Base-by-base conservation (phyloP, 2,888 invertebrate species). In the Orthosia gracilis region DNA sequence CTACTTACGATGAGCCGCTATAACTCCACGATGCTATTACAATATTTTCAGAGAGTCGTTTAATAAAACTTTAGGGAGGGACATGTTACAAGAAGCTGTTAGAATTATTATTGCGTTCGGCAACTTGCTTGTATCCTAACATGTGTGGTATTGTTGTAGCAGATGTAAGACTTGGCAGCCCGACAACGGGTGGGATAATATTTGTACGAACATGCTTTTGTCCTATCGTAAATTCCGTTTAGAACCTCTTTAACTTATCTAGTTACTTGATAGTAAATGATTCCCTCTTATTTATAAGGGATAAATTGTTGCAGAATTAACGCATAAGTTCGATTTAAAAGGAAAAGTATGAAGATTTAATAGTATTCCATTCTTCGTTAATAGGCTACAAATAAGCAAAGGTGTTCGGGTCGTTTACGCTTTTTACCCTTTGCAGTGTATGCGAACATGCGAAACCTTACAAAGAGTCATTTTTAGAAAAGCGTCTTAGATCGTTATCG, bases 341-440 rank as follows among this genome's bases (percentile, higher is more conserved):
- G 66, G 54, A 55, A 72, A 70, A 61, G 61, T 64, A 72, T 63
- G 79, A 79, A 76, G 84, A 83, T 83, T 84, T 78, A 83, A 73
- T 67, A 76, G 73, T 73, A 52, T 84, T 73, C 73, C 82, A 76
- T 69, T 70, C 69, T 72, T 57, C 57, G 55, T 79, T 76, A 82
- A 72, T 82, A 72, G 72, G 18, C 69, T 59, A 76, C 79, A 79
- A 82, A 84, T 76, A 84, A 76, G 82, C 57, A 84, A 84, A 84
- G 83, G 83, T 84, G 84, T 78, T 63, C 40, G 52, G 11, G 54
- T 76, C 31, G 21, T 45, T 49, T 57, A 26, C 13, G 23, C 58
- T 66, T 73, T 77, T 75, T 64, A 62, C 75, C 45, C 52, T 73
- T 83, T 78, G 26, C 26, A 31, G 50, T 66, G 40, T 52, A 40